Evolutionary conservation across 1,140 invertebrate genomes (phyloP).

Genomic region (Trichoplusia ni): DNA sequence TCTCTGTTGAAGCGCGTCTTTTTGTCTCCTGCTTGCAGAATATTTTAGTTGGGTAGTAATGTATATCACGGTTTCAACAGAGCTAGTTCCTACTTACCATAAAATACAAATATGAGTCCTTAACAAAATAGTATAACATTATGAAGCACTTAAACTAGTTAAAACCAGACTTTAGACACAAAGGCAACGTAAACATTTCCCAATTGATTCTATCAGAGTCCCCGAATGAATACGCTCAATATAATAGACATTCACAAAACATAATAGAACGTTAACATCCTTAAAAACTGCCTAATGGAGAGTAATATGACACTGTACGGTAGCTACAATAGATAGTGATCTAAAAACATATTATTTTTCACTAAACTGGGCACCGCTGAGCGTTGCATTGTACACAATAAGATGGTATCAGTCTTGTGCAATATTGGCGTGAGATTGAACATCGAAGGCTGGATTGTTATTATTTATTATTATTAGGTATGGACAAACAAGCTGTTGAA

Average conservation of each 20-base stretch:
- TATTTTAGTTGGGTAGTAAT: no score
- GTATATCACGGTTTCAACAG: no score
- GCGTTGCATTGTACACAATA: constrained; percentile 17
- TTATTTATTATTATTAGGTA: no score
- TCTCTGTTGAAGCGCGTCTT: no score
- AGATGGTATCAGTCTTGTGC: constrained; percentile 50
- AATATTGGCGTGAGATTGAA: constrained; percentile 49
- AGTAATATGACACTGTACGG: constrained; percentile 31
- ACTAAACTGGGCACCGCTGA: constrained; percentile 56
- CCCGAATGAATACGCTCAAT: neutral
- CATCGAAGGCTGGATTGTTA: no score
- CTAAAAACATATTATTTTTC: constrained; percentile 75
- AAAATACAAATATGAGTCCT: no score
- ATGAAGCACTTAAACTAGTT: no score
- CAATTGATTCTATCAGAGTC: neutral
- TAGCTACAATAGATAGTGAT: constrained; percentile 53
- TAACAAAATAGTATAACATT: no score
- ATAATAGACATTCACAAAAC: constrained; percentile 6
- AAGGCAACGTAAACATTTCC: neutral
- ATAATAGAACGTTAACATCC: constrained; percentile 22
- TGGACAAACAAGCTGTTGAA: no score
- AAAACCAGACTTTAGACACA: no score
- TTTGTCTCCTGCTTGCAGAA: no score
- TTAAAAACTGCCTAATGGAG: constrained; percentile 1
- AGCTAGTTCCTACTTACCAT: no score